Percentiles rank a stretch among this genome's conserved stretches.
These are phyloP conservation scores for Ceratosolen solmsi DNA, from an alignment of 1,140 invertebrate species.

Conservation along the genomic window DNA sequence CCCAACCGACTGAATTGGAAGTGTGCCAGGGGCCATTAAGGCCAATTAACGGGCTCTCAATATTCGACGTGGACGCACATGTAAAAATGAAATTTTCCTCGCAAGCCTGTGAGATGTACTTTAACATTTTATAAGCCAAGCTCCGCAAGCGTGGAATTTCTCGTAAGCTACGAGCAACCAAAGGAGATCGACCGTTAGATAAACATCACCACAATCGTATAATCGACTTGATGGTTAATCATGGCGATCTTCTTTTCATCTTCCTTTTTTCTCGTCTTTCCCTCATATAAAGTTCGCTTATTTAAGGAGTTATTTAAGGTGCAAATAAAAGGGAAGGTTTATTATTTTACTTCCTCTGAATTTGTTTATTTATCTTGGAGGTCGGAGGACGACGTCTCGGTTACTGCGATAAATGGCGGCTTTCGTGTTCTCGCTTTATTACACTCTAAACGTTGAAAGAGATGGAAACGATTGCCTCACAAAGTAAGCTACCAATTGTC, in stretches of 20 bases:
- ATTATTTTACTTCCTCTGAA: conserved; percentile 1
- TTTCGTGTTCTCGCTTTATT: background rate
- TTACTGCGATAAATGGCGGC: background rate
- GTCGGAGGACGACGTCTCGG: background rate
- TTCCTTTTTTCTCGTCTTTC: conserved; percentile 1
- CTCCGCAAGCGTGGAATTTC: background rate
- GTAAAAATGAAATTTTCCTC: no score
- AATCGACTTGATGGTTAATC: conserved; percentile 35
- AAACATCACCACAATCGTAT: conserved; percentile 15
- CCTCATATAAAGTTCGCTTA: conserved; percentile 9
- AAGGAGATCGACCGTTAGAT: conserved; percentile 18
- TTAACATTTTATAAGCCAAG: background rate
- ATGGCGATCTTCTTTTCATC: background rate
- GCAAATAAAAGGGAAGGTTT: conserved; percentile 13
- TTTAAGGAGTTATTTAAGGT: conserved; percentile 17
- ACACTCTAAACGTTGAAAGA: background rate
- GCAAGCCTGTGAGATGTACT: no score
- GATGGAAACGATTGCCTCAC: background rate
- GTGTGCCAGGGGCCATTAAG: background rate
- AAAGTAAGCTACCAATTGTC: background rate
- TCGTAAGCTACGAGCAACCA: background rate
- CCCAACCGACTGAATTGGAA: no score
- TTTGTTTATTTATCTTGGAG: conserved; percentile 20
- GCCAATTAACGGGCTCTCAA: no score
- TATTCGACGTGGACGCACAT: no score